Percentiles rank a stretch among this genome's conserved stretches.
These are phyloP conservation scores for Drosophila setosimentum DNA, from an alignment of 2,888 invertebrate species.

Conservation along the genomic window DNA sequence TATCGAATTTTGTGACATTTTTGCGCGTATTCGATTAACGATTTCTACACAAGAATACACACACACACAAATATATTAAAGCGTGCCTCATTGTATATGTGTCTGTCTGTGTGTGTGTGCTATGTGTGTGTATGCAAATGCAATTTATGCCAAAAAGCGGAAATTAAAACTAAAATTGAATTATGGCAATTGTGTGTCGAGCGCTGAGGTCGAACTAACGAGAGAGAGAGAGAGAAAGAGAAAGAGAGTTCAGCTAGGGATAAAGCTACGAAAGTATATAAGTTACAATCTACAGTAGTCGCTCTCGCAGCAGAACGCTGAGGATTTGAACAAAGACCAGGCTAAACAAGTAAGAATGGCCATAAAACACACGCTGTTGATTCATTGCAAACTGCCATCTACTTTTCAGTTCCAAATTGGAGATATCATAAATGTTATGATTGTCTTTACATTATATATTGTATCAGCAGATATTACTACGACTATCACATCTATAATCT, in stretches of 20 bases:
- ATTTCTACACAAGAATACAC: slow-evolving; percentile 23
- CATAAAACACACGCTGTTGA: too few relatives aligned
- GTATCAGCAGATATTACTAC: not conserved
- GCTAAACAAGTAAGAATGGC: too few relatives aligned
- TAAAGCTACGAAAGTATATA: not conserved
- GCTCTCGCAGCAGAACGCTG: not conserved
- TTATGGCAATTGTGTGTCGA: slow-evolving; percentile 74
- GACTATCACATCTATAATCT: not conserved
- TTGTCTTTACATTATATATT: too few relatives aligned
- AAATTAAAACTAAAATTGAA: slow-evolving; percentile 82
- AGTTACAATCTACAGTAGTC: not conserved
- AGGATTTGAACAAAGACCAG: too few relatives aligned
- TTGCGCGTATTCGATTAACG: slow-evolving; percentile 39
- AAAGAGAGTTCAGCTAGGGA: not conserved
- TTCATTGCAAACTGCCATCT: not conserved
- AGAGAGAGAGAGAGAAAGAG: not conserved
- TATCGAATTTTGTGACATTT: slow-evolving; percentile 40
- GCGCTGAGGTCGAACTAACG: slow-evolving; percentile 30
- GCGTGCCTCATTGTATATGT: slow-evolving; percentile 9
- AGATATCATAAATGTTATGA: not conserved
- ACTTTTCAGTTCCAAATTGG: not conserved
- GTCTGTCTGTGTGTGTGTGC: slow-evolving; percentile 27
- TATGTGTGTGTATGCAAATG: slow-evolving; percentile 60
- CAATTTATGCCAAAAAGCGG: slow-evolving; percentile 76
- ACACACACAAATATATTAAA: slow-evolving; percentile 7